These are phyloP conservation scores for Apis dorsata DNA, from an alignment of 1,140 invertebrate genomes.

Conservation along the genomic window DNA sequence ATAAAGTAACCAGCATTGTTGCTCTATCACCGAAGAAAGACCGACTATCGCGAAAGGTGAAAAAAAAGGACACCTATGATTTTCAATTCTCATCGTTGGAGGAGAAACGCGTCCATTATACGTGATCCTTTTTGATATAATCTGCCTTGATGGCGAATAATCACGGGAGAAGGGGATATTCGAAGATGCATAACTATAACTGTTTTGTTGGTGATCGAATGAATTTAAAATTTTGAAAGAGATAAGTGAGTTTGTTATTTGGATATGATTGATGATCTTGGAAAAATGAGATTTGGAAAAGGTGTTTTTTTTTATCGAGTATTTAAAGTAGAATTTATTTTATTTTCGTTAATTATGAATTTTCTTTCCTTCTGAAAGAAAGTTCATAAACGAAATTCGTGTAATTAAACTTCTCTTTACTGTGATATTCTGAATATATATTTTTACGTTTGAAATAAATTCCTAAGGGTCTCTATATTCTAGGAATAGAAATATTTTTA, in stretches of 20 bases:
- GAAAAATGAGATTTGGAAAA: neutral
- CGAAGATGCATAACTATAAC: neutral
- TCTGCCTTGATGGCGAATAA: neutral
- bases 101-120: neutral
- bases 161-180: neutral
- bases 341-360: neutral
- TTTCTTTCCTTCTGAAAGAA: neutral
- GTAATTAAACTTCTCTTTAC: neutral
- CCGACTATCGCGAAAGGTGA: neutral
- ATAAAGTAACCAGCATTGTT: constrained; percentile 41
- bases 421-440: neutral
- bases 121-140: constrained; percentile 33
- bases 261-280: neutral
- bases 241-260: too few species aligned
- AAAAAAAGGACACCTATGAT: too few species aligned
- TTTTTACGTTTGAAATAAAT: neutral
- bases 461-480: neutral
- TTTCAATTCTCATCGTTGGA: neutral
- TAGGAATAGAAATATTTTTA: too few species aligned
- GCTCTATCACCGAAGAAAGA: neutral
- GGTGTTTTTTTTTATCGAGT: neutral
- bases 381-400: neutral
- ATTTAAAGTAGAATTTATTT: neutral
- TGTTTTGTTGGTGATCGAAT: neutral
- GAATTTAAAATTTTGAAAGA: neutral